Base-by-base conservation (phyloP, 2,888 invertebrate species). In the Andrena praecox region DNA sequence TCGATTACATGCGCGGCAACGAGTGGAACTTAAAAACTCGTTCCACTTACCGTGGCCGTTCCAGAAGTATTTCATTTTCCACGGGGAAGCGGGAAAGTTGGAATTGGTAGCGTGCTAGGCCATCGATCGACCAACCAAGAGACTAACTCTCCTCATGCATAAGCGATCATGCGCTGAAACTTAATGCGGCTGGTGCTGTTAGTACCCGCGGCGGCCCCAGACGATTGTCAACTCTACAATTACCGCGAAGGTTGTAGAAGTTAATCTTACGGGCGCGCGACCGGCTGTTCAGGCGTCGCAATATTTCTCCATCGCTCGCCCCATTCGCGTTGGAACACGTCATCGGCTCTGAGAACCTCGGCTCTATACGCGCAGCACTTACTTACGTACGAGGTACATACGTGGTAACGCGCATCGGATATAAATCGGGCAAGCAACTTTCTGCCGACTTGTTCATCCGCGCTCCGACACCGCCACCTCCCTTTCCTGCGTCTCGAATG, bases 281-380 rank as follows among this genome's bases (percentile, higher is more conserved):
- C 42, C 42, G 29, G 48, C 31, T 68, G 52, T 20, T 24, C 33
- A 48, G 60, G 16, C 77, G 74, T 68, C 52, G 77, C 27, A 7
- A 71, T 74, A 71, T 71, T 70, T 62, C 42, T 77, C 35, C 50
- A 27, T 35, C 35, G 20, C n/a, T 54, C 16, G 31, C 69, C 24
- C 83, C 82, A 82, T 54, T 84, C 74, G 67, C 82, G 52, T 63
- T 63, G 5, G 71, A 31, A 78, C 83, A 75, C 83, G 83, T 84
- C 83, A 84, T 66, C 10, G 56, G 10, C 56, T 74, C 77, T 74
- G 59, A 74, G 77, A 77, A 77, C 77, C 82, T 77, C 74, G n/a
- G 66, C 52, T 66, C 69, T 78, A 78, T 71, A 16, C 42, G 42
- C 42, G 12, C 42, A 12, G 1, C 42, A 42, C 42, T 42, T 42